These are phyloP conservation scores for Mixornis gularis DNA, from an alignment of 2,113 vertebrate species.

Conservation along the genomic window DNA sequence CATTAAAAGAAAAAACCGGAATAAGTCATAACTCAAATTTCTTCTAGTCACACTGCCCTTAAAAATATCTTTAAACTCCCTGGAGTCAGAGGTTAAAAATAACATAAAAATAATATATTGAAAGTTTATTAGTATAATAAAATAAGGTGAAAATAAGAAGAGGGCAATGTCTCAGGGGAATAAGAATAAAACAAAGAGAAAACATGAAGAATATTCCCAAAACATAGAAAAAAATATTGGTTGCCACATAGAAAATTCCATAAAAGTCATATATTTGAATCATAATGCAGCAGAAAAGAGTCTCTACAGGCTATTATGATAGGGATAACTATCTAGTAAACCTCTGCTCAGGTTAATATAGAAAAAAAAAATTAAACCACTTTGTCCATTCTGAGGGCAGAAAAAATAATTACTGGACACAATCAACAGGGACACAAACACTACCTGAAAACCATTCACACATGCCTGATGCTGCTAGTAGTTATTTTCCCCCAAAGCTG, in stretches of 20 bases:
- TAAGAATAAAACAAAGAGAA: not conserved
- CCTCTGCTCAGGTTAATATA: not conserved
- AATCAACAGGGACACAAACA: not conserved
- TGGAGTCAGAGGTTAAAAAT: not conserved
- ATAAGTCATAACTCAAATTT: not conserved
- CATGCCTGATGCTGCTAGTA: not conserved
- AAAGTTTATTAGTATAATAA: not conserved
- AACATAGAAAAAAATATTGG: not conserved
- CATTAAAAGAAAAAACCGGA: not conserved
- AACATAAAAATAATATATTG: not conserved
- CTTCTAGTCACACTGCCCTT: not conserved
- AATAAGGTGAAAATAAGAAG: not conserved
- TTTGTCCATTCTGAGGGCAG: not conserved
- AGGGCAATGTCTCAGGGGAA: fast-evolving
- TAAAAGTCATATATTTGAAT: not conserved
- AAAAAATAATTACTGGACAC: not conserved
- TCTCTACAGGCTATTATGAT: not conserved
- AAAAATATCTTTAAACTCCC: not conserved
- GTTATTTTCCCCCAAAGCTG: not conserved
- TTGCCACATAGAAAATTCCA: not conserved
- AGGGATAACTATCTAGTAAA: not conserved
- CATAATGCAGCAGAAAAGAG: not conserved
- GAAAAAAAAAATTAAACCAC: not conserved
- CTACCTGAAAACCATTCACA: not conserved
- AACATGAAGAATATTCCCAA: not conserved